Base-by-base conservation (phyloP, 2,113 vertebrate species). In the Engystomops pustulosus region DNA sequence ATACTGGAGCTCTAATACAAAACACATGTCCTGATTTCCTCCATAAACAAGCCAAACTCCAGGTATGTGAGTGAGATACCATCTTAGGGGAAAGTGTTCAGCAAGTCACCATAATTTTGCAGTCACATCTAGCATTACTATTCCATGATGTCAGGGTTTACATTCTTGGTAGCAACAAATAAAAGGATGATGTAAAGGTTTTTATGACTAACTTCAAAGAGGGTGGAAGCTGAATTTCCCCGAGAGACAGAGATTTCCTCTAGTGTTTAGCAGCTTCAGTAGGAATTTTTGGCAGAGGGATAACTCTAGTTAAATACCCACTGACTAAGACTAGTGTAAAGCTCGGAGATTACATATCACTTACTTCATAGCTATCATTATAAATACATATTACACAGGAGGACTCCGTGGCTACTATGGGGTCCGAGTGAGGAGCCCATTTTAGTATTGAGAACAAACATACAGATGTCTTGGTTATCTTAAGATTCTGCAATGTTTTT, bases 81-180 rank as follows among this genome's bases (percentile, higher is more conserved):
- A 41, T 70, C 67, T 41, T 41, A 70, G 20, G 10, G 34, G 18
- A 70, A 70, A 6, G n/a, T 70, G 67, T 70, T 11, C 36, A n/a
- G 34, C 36, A 34, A 34, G 62, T 41, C 18, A n/a, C 10, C 3
- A 70, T 70, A 41, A 41, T 23, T 5, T 3, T 12, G 34, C 18
- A 41, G 34, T 70, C 67, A 32, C 20, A 74, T 74, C 49, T 45
- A 30, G 15, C 45, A 27, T 30, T 49, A 32, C 3, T 74, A 49
- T 30, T 17, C 70, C 38, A 41, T 74, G 70, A 74, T 74, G 71
- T 51, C 71, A 74, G 14, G 18, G 10, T 25, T 74, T 49, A 72
- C 25, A 74, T 74, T 18, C 23, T 18, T 11, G 44, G 71, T 18
- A 74, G 41, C 25, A 74, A 74, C 44, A 74, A 74, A 49, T 7